Evolutionary conservation across 1,140 invertebrate genomes (phyloP), one percentile per base, ranked within the genome.

Genomic region (Psix sp.): DNA sequence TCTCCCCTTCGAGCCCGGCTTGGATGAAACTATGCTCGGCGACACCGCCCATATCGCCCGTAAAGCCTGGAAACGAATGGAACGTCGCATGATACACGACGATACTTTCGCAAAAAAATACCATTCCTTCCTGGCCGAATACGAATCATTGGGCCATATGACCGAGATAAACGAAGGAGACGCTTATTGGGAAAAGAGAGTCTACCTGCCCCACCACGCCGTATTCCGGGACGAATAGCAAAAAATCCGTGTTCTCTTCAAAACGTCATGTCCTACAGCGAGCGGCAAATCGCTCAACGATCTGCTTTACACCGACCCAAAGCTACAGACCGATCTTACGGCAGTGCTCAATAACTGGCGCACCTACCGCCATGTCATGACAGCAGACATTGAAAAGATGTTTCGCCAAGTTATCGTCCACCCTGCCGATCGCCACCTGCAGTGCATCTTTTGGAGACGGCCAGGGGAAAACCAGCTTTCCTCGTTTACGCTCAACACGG

Each of bases 171-270:
- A 43, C 29, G 56, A 35, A 3, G 21, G 11, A 2, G 24, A 51
- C 2, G 51, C 39, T 13, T 42, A 56, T 36, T 31, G 36, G 17
- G 15, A 33, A 9, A 24, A 17, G 4, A 20, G n/a, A 10, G 56
- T 15, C 51, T 84, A 85, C 57, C 36, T 88, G n/a, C 84, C 86
- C 5, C 85, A 88, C 63, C 84, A 86, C 31, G 71, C 73, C 5
- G 84, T 87, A 0, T 5, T 83, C 3, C 80, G 78, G 42, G 54
- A 60, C 14, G 33, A 66, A 14, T 49, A 60, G 11, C 29, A 66
- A 14, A 81, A 85, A 59, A 38, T 83, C 5, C 59, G 84, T 26
- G 77, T 85, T 4, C 84, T 87, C 2, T 85, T 86, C 67, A 77
- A 87, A 65, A 85, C 76, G 0, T 83, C 81, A 36, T 3, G 13